Percentiles rank a stretch among this genome's conserved stretches.
Conservation (phyloP, 1,140 invertebrate genomes). For the Brachionus koreanus region DNA sequence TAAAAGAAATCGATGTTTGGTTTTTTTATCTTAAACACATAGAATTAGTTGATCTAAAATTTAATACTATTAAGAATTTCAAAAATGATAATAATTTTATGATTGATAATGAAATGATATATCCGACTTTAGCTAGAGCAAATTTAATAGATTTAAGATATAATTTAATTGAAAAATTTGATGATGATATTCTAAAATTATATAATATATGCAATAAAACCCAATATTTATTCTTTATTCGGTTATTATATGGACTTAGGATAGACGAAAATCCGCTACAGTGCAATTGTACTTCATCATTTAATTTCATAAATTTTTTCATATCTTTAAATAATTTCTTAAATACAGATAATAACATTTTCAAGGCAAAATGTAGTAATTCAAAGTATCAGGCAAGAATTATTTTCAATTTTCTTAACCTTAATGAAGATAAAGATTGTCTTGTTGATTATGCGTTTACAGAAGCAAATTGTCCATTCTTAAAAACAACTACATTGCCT, state of each 20-base stretch:
- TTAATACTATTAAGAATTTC: background rate
- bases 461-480: background rate
- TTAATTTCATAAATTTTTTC: background rate
- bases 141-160: background rate
- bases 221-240: slow-evolving; percentile 9
- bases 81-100: background rate
- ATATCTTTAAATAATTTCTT: background rate
- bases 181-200: slow-evolving; percentile 17
- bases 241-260: slow-evolving; percentile 1
- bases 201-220: background rate
- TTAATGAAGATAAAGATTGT: background rate
- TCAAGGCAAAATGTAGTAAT: background rate
- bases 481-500: background rate
- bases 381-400: background rate
- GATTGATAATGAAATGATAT: background rate
- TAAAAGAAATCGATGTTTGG: slow-evolving; percentile 35
- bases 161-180: slow-evolving; percentile 3
- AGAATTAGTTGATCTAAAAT: background rate
- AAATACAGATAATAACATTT: background rate
- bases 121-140: background rate
- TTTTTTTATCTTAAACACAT: slow-evolving; percentile 20
- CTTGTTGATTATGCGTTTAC: background rate
- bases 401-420: slow-evolving; percentile 20
- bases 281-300: slow-evolving; percentile 12
- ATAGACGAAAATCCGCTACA: background rate